Percentiles rank a stretch among this genome's conserved stretches.
Evolutionary conservation across 2,113 vertebrate genomes (phyloP).

Genomic region (Pagrus major): DNA sequence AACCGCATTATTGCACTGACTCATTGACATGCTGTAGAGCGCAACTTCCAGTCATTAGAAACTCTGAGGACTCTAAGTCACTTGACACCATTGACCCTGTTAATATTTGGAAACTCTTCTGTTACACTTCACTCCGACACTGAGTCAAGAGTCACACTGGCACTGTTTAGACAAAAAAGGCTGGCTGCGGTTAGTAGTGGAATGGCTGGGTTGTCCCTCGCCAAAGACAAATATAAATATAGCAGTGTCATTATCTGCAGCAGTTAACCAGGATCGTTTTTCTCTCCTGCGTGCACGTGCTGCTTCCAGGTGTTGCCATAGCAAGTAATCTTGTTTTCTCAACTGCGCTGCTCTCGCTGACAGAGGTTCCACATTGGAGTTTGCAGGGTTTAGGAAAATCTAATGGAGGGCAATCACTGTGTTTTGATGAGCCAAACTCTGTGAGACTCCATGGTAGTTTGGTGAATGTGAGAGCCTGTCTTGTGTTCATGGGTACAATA

Average conservation of each 20-base stretch:
- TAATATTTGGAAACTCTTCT: constrained; percentile 57
- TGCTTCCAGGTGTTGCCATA: constrained; percentile 75
- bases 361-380: constrained; percentile 63
- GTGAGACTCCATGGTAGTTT: constrained; percentile 29
- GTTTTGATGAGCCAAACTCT: constrained; percentile 60
- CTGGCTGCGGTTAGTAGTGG: constrained; percentile 45
- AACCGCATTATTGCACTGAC: constrained; percentile 42
- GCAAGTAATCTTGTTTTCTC: constrained; percentile 78
- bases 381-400: constrained; percentile 71
- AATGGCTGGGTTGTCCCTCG: constrained; percentile 53
- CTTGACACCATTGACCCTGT: constrained; percentile 62
- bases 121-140: constrained; percentile 50
- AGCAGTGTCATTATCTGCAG: constrained; percentile 69
- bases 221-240: constrained; percentile 78
- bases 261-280: constrained; percentile 67
- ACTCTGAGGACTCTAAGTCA: constrained; percentile 44
- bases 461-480: constrained; percentile 16
- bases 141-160: constrained; percentile 45
- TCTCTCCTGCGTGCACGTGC: constrained; percentile 58
- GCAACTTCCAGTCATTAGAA: constrained; percentile 58
- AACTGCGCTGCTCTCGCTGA: constrained; percentile 55
- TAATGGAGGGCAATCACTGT: constrained; percentile 65
- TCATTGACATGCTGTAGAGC: constrained; percentile 40
- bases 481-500: constrained; percentile 18
- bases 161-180: constrained; percentile 42